A percentile compares a stretch with the other conserved stretches of the same genome.
Evolutionary conservation across 2,113 vertebrate species (phyloP).

Genomic region (Daubentonia madagascariensis): DNA sequence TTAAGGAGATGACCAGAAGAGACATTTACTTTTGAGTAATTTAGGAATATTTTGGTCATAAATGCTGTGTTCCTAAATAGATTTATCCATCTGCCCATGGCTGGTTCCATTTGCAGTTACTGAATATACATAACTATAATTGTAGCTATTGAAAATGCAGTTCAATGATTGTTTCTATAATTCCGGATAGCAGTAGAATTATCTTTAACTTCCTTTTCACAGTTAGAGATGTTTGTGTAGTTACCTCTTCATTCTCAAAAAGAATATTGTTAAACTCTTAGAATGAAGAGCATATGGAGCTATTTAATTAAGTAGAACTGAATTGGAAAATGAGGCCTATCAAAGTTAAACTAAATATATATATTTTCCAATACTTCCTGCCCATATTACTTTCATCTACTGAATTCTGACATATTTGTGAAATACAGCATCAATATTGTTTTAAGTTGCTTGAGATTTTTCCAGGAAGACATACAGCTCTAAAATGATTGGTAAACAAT

Average conservation of each 20-base stretch:
- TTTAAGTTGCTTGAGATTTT: not conserved
- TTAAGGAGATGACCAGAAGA: not conserved
- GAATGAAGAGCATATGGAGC: not conserved
- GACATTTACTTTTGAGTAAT: not conserved
- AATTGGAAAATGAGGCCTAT: not conserved
- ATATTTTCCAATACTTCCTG: not conserved
- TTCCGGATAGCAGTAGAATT: not conserved
- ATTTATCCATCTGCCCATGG: not conserved
- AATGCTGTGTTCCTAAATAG: not conserved
- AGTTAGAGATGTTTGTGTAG: not conserved
- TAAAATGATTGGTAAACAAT: not conserved
- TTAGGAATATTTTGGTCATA: not conserved
- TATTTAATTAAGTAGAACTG: not conserved
- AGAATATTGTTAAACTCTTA: not conserved
- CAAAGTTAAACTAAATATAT: not conserved
- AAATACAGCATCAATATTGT: not conserved
- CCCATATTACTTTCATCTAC: not conserved
- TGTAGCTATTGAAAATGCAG: not conserved
- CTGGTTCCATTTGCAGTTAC: not conserved
- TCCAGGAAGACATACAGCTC: not conserved
- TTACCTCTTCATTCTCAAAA: not conserved
- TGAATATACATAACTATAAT: not conserved
- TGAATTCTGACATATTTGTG: not conserved
- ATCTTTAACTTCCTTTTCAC: not conserved
- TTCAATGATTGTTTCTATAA: accelerated